Conservation (phyloP, 1,140 invertebrate species). For the Psix sp. region DNA sequence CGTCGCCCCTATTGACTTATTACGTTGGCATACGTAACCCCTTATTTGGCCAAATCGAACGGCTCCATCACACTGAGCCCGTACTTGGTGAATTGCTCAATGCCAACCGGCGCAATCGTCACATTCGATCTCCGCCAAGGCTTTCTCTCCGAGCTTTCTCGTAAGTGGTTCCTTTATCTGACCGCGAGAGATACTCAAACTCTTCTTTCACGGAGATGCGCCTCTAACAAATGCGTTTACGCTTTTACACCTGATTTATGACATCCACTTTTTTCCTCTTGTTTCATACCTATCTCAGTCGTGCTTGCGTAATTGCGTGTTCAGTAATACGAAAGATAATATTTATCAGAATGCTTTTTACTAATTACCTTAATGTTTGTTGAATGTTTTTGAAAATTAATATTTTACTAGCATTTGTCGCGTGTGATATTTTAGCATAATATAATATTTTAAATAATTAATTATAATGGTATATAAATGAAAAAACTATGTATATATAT, state of each 20-base stretch:
- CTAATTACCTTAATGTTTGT: too few relatives aligned
- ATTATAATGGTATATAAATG: too few relatives aligned
- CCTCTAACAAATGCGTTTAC: conserved; percentile 29
- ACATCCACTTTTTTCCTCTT: background rate
- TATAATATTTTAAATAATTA: too few relatives aligned
- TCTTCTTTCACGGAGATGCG: conserved; percentile 11
- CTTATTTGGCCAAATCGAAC: conserved; percentile 74
- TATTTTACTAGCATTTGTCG: too few relatives aligned
- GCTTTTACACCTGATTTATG: conserved; percentile 25
- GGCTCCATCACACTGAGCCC: conserved; percentile 66
- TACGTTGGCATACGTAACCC: conserved; percentile 65
- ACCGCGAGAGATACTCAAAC: conserved; percentile 10
- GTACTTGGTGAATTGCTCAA: conserved; percentile 73
- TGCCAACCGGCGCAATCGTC: conserved; percentile 55
- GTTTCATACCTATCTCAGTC: conserved; percentile 4
- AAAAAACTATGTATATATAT: too few relatives aligned
- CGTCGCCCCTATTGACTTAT: conserved; percentile 63
- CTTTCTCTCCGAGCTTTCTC: conserved; percentile 33
- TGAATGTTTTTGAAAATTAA: too few relatives aligned
- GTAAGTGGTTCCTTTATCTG: conserved; percentile 26
- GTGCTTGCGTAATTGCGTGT: too few relatives aligned
- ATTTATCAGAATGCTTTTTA: too few relatives aligned
- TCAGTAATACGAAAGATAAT: too few relatives aligned
- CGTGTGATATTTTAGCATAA: too few relatives aligned
- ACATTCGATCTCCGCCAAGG: conserved; percentile 39